phyloP scores from a whole-genome alignment of 2,113 vertebrate species.

The Saguinus midas region DNA sequence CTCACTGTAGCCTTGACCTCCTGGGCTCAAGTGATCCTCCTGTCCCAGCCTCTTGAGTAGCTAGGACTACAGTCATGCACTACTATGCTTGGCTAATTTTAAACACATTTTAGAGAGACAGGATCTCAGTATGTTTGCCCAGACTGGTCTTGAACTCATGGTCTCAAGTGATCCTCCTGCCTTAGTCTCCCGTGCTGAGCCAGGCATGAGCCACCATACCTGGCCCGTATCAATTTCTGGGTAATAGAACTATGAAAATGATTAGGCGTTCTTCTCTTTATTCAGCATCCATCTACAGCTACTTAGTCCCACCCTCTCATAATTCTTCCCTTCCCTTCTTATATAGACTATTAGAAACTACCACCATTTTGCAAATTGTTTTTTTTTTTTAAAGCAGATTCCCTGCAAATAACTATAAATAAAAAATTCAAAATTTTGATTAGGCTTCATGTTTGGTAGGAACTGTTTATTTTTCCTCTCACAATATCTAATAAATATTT shows the following conservation, averaged over 20 bases:
- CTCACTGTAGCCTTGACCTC: too few species aligned
- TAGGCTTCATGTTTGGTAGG: background rate
- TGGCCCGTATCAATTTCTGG: background rate
- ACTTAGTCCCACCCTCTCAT: background rate
- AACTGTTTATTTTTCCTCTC: conserved; percentile 30
- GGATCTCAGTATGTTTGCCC: too few species aligned
- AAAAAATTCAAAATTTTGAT: conserved; percentile 38
- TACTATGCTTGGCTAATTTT: too few species aligned
- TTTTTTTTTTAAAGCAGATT: background rate
- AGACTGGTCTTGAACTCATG: too few species aligned
- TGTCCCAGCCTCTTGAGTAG: too few species aligned
- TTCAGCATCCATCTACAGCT: background rate
- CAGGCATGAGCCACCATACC: too few species aligned
- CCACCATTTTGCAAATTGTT: background rate
- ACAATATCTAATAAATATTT: background rate
- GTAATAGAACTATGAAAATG: background rate
- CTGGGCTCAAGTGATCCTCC: too few species aligned
- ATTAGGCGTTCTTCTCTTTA: background rate
- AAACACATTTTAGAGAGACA: too few species aligned
- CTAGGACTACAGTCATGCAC: too few species aligned
- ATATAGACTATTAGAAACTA: background rate
- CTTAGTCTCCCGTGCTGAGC: too few species aligned
- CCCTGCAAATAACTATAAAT: conserved; percentile 33
- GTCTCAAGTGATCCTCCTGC: too few species aligned
- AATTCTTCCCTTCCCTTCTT: background rate